Evolutionary conservation across 2,113 vertebrate species (phyloP).

Genomic region (Nothocercus nigrocapillus): DNA sequence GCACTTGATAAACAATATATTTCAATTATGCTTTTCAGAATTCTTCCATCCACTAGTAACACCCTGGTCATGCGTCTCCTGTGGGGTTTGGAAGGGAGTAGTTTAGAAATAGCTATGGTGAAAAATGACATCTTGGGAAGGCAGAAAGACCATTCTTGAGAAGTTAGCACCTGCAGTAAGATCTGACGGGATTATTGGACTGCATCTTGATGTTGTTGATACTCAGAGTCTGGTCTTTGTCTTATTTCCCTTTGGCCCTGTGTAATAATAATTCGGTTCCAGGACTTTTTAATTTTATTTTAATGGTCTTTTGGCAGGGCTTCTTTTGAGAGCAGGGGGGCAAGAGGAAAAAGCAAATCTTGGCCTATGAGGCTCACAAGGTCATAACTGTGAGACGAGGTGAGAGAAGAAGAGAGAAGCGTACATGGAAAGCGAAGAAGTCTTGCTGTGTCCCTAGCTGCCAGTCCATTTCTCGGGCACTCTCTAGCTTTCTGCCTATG

Average conservation of each 20-base stretch:
- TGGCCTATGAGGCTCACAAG: background rate
- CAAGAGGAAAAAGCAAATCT: background rate
- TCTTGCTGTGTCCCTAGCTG: background rate
- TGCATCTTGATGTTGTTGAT: background rate
- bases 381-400: background rate
- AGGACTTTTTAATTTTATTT: background rate
- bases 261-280: background rate
- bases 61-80: accelerated
- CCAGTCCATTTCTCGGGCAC: background rate
- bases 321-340: background rate
- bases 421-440: accelerated
- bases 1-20: background rate
- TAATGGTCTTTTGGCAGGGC: background rate
- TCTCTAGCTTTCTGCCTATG: background rate
- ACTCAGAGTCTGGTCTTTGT: background rate
- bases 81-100: background rate
- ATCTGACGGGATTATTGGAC: background rate
- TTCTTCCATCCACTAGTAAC: background rate
- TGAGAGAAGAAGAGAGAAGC: background rate
- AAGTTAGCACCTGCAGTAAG: background rate
- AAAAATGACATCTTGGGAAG: background rate
- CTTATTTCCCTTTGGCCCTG: background rate
- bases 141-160: background rate
- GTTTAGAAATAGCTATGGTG: background rate
- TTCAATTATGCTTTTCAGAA: background rate